phyloP scores from a whole-genome alignment of 2,888 invertebrate genomes.

The Lissonota sp. region DNA sequence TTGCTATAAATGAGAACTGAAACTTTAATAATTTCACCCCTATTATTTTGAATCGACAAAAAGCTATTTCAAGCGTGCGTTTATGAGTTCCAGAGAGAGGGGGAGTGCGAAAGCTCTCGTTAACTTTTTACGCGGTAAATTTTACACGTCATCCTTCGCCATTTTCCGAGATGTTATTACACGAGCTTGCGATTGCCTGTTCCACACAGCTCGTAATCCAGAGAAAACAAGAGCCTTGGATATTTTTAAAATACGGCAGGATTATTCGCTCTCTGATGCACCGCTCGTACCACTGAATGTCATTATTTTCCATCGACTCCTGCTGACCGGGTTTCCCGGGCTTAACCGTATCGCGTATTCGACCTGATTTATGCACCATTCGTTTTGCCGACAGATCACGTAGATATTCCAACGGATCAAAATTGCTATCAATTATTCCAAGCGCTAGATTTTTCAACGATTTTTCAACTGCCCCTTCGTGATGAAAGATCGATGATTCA shows the following conservation, averaged over 20 bases:
- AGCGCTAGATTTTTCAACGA: conserved; percentile 64
- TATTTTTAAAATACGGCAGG: conserved; percentile 71
- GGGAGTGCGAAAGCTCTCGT: too few relatives aligned
- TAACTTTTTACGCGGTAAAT: too few relatives aligned
- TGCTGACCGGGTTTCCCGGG: conserved; percentile 9
- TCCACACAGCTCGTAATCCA: conserved; percentile 66
- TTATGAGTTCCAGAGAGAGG: too few relatives aligned
- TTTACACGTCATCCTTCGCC: conserved; percentile 38
- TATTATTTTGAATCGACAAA: too few relatives aligned
- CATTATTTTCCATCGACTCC: conserved; percentile 42
- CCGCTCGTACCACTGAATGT: conserved; percentile 72
- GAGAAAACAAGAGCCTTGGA: conserved; percentile 70
- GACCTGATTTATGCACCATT: conserved; percentile 16
- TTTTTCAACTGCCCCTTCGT: conserved; percentile 14
- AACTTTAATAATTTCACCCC: too few relatives aligned
- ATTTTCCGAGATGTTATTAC: conserved; percentile 46
- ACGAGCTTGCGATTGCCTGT: conserved; percentile 54
- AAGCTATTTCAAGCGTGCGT: too few relatives aligned
- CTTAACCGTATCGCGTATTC: conserved; percentile 5
- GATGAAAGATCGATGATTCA: conserved; percentile 2
- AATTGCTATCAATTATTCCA: conserved; percentile 65
- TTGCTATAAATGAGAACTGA: too few relatives aligned
- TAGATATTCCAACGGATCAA: conserved; percentile 65
- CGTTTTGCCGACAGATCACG: conserved; percentile 54
- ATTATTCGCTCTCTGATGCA: conserved; percentile 71